These are phyloP conservation scores for Rhea americana DNA, from an alignment of 2,113 vertebrate genomes.

Conservation along the genomic window DNA sequence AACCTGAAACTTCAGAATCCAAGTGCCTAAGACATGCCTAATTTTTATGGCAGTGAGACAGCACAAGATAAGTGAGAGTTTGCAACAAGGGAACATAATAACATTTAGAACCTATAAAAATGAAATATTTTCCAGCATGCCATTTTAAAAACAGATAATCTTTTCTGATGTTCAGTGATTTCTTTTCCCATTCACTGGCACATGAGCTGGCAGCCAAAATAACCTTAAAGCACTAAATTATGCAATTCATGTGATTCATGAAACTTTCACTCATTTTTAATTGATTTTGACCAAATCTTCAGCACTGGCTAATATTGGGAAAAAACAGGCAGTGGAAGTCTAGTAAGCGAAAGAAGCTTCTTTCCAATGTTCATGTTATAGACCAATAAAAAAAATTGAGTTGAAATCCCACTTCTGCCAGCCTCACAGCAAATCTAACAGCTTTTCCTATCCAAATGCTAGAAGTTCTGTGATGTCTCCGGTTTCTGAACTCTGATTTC, in stretches of 20 bases:
- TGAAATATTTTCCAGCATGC: no score
- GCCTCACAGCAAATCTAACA: not conserved
- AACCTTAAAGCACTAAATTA: not conserved
- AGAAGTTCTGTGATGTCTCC: not conserved
- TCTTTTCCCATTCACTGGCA: not conserved
- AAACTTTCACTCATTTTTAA: not conserved
- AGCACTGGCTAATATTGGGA: not conserved
- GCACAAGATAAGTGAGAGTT: not conserved
- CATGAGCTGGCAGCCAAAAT: not conserved
- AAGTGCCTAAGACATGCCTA: not conserved
- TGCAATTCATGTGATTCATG: not conserved
- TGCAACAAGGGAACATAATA: not conserved
- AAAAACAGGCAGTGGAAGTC: no score
- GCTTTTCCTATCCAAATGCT: not conserved
- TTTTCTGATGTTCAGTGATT: not conserved
- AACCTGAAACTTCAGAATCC: not conserved
- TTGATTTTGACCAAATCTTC: not conserved
- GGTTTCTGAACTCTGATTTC: not conserved
- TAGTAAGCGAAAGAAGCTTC: no score
- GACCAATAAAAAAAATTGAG: not conserved
- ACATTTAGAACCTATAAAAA: not conserved
- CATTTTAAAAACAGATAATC: not conserved
- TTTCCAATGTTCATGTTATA: not conserved
- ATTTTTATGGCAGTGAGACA: not conserved
- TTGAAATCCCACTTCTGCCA: not conserved